phyloP scores from a whole-genome alignment of 2,888 invertebrate genomes.

The Drosophila percnosoma region DNA sequence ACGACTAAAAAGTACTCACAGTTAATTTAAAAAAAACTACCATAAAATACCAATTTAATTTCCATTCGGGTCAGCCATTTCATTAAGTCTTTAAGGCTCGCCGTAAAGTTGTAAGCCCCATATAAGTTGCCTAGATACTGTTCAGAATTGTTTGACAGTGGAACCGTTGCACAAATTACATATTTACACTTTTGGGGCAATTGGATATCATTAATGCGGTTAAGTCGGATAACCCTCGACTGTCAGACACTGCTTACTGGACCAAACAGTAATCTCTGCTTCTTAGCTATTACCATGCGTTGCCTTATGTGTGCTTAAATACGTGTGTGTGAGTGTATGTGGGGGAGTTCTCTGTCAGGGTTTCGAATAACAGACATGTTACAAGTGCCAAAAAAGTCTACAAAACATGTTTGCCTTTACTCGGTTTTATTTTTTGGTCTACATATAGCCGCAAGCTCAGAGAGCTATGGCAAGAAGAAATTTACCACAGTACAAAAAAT shows the following conservation, averaged over 20 bases:
- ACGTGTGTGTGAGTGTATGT: background rate
- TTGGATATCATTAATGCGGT: conserved; percentile 70
- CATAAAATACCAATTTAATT: conserved; percentile 13
- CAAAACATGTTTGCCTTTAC: conserved; percentile 45
- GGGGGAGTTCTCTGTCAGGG: conserved; percentile 10
- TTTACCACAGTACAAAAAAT: conserved; percentile 34
- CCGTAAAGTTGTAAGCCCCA: conserved; percentile 19
- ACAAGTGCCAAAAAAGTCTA: conserved; percentile 64
- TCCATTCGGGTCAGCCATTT: background rate
- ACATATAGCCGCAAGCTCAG: conserved; percentile 25
- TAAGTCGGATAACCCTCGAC: conserved; percentile 58
- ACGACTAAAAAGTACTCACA: background rate
- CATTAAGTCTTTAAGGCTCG: background rate
- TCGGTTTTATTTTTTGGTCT: conserved; percentile 29
- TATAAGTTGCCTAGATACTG: conserved; percentile 41
- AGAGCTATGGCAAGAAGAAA: conserved; percentile 24
- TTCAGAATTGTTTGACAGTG: conserved; percentile 47
- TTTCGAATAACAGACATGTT: conserved; percentile 43
- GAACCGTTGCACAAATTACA: conserved; percentile 63
- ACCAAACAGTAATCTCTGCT: conserved; percentile 19
- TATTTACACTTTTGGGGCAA: conserved; percentile 46
- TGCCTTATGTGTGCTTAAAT: conserved; percentile 5
- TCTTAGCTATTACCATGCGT: background rate
- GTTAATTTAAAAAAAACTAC: background rate
- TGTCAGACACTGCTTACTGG: conserved; percentile 38